Evolutionary conservation across 64 coral and sea anemone species (phyloP), one percentile per base, ranked within the genome.

Genomic region (Dendronephthya gigantea): DNA sequence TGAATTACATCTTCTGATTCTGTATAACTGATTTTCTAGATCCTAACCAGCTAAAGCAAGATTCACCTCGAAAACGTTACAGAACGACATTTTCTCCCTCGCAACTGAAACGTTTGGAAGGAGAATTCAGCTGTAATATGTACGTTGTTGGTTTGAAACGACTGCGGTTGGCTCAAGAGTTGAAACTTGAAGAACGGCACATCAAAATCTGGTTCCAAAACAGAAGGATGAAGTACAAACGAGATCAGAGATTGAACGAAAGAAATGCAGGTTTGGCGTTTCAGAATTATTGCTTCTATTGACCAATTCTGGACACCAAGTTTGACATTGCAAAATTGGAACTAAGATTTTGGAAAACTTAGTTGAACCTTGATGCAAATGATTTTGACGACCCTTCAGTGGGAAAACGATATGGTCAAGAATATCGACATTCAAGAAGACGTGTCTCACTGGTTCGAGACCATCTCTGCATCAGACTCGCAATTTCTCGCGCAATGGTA

Each of bases 181-280:
- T 98, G 55, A 91, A 75, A 70, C 87, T 98, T 43, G 87, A 88
- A 13, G 95, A 98, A 83, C 86, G 92, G 72, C 95, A 98, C 41
- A 91, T 98, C 23, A 98, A 98, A 79, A 92, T 98, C 12, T 98
- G 95, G 95, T 98, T 98, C 69, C 95, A 98, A 45, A 98, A 98
- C 48, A 89, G 92, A 76, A 88, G 95, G 65, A 98, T 98, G 95
- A 98, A 98, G 35, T 93, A 91, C 85, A 98, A 98, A 68, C 84
- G 95, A 47, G 95, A 98, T 14, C 72, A 39, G 29, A 34, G 36
- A 29, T 16, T 34, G 32, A 79, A 6, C 1, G 32, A 79, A 39
- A 30, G 72, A 79, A 34, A 39, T 14, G 41, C 41, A 45, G 29
- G 30, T 12, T 14, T 79, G 72, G 72, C 72, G 2, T 36, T 28